Conservation (phyloP, 2,113 vertebrate species). For the Zonotrichia leucophrys region DNA sequence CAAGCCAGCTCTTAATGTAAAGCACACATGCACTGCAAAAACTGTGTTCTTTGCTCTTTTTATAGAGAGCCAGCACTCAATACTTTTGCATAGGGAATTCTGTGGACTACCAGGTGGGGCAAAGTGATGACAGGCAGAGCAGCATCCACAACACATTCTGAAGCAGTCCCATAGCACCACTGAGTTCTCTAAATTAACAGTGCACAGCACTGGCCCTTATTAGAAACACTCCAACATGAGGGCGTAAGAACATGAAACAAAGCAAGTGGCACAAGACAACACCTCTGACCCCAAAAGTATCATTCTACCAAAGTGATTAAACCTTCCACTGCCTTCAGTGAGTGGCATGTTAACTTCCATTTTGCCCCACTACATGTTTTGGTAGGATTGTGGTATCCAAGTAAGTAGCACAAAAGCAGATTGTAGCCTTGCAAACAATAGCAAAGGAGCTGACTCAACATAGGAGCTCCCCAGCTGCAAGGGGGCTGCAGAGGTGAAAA, state of each 20-base stretch:
- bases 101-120: background rate
- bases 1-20: background rate
- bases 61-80: background rate
- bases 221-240: background rate
- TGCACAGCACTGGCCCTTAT: background rate
- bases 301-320: background rate
- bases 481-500: background rate
- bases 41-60: background rate
- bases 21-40: background rate
- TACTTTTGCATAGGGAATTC: background rate
- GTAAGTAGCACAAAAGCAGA: background rate
- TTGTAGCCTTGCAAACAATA: background rate
- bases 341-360: background rate
- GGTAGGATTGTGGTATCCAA: background rate
- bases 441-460: background rate
- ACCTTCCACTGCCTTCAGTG: background rate
- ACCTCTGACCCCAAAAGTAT: background rate
- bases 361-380: background rate
- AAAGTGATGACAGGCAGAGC: background rate
- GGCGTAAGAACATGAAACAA: background rate
- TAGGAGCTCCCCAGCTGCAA: rapidly evolving
- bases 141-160: background rate
- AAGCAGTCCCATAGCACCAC: background rate
- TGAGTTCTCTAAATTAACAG: background rate
- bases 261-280: background rate